Base-by-base conservation (phyloP, 1,140 invertebrate species). In the Drosophila virilis region DNA sequence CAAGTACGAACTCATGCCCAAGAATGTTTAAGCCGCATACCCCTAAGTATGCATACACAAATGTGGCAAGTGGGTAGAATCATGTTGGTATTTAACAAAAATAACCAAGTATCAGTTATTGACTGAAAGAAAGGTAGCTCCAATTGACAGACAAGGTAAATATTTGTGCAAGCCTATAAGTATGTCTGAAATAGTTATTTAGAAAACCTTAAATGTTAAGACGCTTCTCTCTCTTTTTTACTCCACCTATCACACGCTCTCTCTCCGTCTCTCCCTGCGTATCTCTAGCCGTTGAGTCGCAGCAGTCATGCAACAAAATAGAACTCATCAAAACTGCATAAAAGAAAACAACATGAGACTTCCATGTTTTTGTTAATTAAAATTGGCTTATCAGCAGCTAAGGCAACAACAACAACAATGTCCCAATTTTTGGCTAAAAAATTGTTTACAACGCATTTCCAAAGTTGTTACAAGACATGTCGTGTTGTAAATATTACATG, bases 361-460 rank as follows among this genome's bases (percentile, higher is more conserved):
- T 62, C 78, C 78, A 81, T 85, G 81, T 85, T 86, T 84, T 86
- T 81, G 81, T 85, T 86, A 85, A 85, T 85, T 85, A 86, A 85
- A 85, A 85, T 85, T 86, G 82, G 78, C 82, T 5, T 28, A 28
- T 77, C 76, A 74, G 65, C 82, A 65, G 51, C 77, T 32, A 46
- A 12, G 33, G 13, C 15, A 37, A 15, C 37, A 61, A 28, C 37
- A 61, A 28, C 37, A 43, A 59, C 35, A 28, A 82, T 62, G 67
- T 38, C 48, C 35, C 8, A 45, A 46, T 12, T 46, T 57, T 66
- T 55, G 33, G 12, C 13, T 13, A 57, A 57, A 62, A 48, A 60
- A 60, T 22, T 51, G 38, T 50, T 28, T 28, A 43, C 48, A 57
- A 58, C 46, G 45, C 52, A 65, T 72, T 67, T 45, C n/a, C n/a